A percentile compares a stretch with the other conserved stretches of the same genome.
phyloP scores from a whole-genome alignment of 2,113 vertebrate species.

The Empidonax alnorum region DNA sequence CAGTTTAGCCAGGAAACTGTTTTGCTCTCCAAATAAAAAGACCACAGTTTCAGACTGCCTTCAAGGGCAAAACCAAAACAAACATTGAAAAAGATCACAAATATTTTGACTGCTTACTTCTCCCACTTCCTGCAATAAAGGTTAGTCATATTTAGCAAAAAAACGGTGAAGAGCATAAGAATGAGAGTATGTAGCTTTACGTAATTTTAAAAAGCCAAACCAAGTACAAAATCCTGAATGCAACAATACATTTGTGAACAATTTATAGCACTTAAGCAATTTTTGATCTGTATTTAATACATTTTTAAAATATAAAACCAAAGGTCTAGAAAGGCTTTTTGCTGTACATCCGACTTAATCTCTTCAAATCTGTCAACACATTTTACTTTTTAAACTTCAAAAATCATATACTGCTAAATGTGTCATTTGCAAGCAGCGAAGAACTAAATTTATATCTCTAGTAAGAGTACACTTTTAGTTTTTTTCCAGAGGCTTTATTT shows the following conservation, averaged over 20 bases:
- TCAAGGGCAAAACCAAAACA: background rate
- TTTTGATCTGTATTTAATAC: conserved; percentile 7
- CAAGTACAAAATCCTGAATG: conserved; percentile 14
- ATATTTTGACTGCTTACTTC: background rate
- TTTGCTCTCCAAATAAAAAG: background rate
- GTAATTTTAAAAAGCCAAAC: background rate
- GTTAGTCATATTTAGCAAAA: background rate
- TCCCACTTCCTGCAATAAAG: background rate
- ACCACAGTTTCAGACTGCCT: background rate
- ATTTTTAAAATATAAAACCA: background rate
- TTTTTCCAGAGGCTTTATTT: conserved; percentile 20
- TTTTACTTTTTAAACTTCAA: background rate
- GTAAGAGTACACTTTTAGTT: background rate
- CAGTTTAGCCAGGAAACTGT: background rate
- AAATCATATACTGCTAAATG: background rate
- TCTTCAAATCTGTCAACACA: background rate
- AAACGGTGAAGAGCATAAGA: background rate
- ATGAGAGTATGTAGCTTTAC: background rate
- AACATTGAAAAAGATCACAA: background rate
- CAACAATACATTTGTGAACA: background rate
- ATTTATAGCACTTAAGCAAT: background rate
- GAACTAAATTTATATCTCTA: background rate
- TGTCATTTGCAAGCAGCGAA: background rate
- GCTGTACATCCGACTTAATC: background rate
- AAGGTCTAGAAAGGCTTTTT: conserved; percentile 22